Evolutionary conservation across 2,113 vertebrate genomes (phyloP).

Genomic region (Ageneiosus marmoratus): DNA sequence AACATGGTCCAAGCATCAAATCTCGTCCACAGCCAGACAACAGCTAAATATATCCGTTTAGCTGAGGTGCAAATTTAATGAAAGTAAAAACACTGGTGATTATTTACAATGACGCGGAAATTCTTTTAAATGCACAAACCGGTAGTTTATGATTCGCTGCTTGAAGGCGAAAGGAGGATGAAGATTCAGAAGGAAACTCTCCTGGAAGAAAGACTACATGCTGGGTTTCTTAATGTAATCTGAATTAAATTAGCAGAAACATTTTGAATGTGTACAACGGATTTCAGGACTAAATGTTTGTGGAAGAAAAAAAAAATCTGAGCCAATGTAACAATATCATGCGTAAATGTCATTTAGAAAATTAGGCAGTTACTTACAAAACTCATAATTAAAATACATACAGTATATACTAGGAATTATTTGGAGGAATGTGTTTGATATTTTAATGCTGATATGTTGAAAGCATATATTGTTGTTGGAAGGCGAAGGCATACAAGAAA

Average conservation of each 20-base stretch:
- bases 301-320: background rate
- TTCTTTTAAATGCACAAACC: background rate
- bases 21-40: slow-evolving; percentile 66
- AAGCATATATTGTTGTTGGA: background rate
- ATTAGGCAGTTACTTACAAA: background rate
- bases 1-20: slow-evolving; percentile 63
- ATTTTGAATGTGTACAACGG: background rate
- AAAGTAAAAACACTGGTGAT: slow-evolving; percentile 66
- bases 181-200: background rate
- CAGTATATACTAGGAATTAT: background rate
- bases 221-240: background rate
- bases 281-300: background rate
- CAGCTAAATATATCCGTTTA: slow-evolving; percentile 75
- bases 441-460: background rate
- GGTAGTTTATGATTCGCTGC: background rate
- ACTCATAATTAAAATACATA: too few species aligned
- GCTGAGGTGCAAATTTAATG: slow-evolving; percentile 74
- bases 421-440: background rate
- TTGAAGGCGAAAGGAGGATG: background rate
- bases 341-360: background rate
- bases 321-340: background rate
- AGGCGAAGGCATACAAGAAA: background rate
- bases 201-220: background rate
- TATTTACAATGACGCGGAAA: slow-evolving; percentile 33
- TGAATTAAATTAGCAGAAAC: background rate